These are phyloP conservation scores for Macroglossus sobrinus DNA, from an alignment of 2,113 vertebrate species.

Conservation along the genomic window DNA sequence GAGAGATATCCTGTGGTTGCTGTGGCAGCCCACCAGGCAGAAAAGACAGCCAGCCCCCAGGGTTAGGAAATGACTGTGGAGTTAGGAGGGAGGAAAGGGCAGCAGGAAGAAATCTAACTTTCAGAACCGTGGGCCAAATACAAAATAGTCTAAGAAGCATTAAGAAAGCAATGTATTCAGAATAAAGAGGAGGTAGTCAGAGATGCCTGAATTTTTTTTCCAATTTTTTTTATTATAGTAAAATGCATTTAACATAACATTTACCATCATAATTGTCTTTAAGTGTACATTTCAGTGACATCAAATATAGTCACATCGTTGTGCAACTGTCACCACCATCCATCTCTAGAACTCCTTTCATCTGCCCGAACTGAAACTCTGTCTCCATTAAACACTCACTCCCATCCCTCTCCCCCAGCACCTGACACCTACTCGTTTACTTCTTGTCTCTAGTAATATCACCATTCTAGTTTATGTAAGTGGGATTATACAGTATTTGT, in stretches of 20 bases:
- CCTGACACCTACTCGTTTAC: not conserved
- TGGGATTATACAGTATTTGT: not conserved
- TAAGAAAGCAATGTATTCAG: not conserved
- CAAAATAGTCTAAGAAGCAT: not conserved
- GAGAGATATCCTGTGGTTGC: not conserved
- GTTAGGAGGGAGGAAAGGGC: not conserved
- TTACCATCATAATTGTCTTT: not conserved
- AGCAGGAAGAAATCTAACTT: not conserved
- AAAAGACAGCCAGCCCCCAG: not conserved
- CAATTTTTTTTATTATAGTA: not conserved
- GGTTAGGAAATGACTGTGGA: not conserved
- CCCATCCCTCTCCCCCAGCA: not conserved
- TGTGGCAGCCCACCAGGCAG: not conserved
- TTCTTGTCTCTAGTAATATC: not conserved
- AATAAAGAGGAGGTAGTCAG: not conserved
- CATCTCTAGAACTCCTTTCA: not conserved
- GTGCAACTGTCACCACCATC: not conserved
- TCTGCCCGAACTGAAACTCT: not conserved
- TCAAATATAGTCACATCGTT: not conserved
- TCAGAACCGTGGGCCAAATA: not conserved
- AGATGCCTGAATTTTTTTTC: not conserved
- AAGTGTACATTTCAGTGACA: not conserved
- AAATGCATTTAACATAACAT: not conserved
- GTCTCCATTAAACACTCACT: not conserved
- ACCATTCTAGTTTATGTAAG: not conserved